A percentile compares a stretch with the other conserved stretches of the same genome.
Evolutionary conservation across 2,888 invertebrate genomes (phyloP).

Genomic region (Lochmaea capreae): DNA sequence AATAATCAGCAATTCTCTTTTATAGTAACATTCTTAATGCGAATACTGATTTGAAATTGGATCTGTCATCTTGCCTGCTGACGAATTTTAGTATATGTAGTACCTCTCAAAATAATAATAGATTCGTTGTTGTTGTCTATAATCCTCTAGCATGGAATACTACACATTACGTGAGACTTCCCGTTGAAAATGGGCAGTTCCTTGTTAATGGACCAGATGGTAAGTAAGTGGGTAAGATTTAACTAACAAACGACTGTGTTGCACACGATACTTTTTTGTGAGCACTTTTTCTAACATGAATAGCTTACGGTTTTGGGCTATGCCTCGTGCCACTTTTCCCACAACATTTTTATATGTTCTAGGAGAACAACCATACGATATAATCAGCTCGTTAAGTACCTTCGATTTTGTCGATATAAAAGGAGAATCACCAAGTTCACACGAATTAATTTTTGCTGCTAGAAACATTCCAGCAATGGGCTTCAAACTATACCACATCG

Average conservation of each 20-base stretch:
- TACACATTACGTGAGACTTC: conserved; percentile 72
- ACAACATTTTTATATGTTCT: conserved; percentile 26
- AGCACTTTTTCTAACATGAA: too few relatives aligned
- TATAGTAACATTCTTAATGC: conserved; percentile 18
- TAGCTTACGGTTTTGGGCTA: too few relatives aligned
- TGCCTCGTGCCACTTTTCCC: too few relatives aligned
- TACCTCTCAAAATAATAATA: conserved; percentile 70
- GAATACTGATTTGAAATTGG: conserved; percentile 36
- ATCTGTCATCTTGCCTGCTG: conserved; percentile 70
- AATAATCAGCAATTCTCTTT: neutral
- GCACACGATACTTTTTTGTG: too few relatives aligned
- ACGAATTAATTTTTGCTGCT: conserved; percentile 79
- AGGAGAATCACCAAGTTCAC: conserved; percentile 47
- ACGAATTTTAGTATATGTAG: conserved; percentile 82
- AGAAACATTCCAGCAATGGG: conserved; percentile 75
- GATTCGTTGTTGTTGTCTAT: conserved; percentile 76
- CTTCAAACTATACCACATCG: conserved; percentile 72
- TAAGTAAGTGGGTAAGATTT: conserved; percentile 56
- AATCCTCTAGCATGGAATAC: conserved; percentile 80
- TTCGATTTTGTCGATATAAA: conserved; percentile 38
- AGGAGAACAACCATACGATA: conserved; percentile 45
- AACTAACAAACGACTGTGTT: too few relatives aligned
- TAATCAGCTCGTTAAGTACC: conserved; percentile 43
- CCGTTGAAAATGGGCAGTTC: conserved; percentile 70
- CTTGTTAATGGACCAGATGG: conserved; percentile 73